Conservation (phyloP, 2,888 invertebrate species). For the Hypomecis punctinalis region DNA sequence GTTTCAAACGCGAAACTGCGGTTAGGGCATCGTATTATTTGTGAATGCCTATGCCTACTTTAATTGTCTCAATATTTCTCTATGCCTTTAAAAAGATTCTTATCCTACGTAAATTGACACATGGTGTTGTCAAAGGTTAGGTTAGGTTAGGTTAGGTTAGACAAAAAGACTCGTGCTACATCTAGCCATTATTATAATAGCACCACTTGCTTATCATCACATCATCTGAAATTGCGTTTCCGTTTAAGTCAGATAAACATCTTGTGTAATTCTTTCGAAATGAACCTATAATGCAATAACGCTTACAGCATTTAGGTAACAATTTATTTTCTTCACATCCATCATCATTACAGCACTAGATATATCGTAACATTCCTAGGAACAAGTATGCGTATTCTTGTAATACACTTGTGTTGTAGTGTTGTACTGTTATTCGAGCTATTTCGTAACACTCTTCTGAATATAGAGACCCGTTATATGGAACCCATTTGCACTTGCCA, state of each 20-base stretch:
- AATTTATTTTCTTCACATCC: constrained; percentile 40
- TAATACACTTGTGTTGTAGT: constrained; percentile 31
- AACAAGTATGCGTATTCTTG: constrained; percentile 11
- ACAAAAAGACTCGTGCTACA: constrained; percentile 12
- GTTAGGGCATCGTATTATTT: constrained; percentile 31
- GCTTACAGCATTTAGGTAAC: constrained; percentile 35
- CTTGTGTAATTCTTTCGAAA: constrained; percentile 43
- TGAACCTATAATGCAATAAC: constrained; percentile 47
- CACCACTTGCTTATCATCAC: constrained; percentile 31
- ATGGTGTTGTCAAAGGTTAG: constrained; percentile 6
- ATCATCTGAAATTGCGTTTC: constrained; percentile 41
- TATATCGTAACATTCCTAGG: constrained; percentile 21
- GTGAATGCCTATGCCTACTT: constrained; percentile 1
- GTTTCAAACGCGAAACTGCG: constrained; percentile 41
- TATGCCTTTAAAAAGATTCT: neutral
- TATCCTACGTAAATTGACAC: neutral
- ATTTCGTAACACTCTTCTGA: constrained; percentile 59
- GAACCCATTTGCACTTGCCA: constrained; percentile 72
- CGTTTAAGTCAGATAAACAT: constrained; percentile 36
- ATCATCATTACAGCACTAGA: constrained; percentile 35
- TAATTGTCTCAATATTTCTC: constrained; percentile 10
- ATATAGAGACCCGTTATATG: constrained; percentile 69
- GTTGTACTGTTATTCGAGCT: constrained; percentile 53
- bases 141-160: too few relatives aligned
- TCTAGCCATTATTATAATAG: constrained; percentile 39